A percentile compares a stretch with the other conserved stretches of the same genome.
phyloP scores from a whole-genome alignment of 92 coral and sea anemone species.

The Meandrina meandrites region DNA sequence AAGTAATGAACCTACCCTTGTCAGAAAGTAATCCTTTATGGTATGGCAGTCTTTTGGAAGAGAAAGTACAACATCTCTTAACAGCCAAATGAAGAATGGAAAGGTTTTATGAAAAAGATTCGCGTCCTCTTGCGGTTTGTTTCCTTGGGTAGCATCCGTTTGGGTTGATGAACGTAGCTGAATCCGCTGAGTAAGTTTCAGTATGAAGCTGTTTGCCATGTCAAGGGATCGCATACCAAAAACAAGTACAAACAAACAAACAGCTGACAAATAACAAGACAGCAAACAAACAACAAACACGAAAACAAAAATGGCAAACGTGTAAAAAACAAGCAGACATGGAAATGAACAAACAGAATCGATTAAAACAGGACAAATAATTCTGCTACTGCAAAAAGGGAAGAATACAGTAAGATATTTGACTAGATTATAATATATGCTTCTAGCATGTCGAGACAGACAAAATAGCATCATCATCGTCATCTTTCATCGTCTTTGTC shows the following conservation, averaged over 20 bases:
- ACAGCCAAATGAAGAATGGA: constrained; percentile 45
- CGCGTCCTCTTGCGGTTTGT: neutral
- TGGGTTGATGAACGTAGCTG: constrained; percentile 36
- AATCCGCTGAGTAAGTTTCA: constrained; percentile 58
- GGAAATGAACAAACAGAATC: no score
- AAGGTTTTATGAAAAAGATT: constrained; percentile 25
- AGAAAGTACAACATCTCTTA: constrained; percentile 54
- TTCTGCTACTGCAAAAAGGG: no score
- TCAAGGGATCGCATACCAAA: neutral
- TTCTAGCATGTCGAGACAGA: no score
- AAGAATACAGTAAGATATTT: no score
- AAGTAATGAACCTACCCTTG: constrained; percentile 7
- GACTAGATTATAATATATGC: no score
- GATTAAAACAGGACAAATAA: no score
- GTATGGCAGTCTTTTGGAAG: constrained; percentile 44
- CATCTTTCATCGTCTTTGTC: no score
- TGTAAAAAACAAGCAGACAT: no score
- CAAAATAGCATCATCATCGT: no score
- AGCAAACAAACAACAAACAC: neutral
- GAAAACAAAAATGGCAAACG: no score
- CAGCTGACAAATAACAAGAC: neutral
- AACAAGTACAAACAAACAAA: neutral
- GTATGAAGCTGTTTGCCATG: constrained; percentile 36
- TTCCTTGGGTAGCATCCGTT: neutral
- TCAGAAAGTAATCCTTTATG: constrained; percentile 42